These are phyloP conservation scores for Helicoverpa armigera DNA, from an alignment of 1,140 invertebrate species.

Conservation along the genomic window DNA sequence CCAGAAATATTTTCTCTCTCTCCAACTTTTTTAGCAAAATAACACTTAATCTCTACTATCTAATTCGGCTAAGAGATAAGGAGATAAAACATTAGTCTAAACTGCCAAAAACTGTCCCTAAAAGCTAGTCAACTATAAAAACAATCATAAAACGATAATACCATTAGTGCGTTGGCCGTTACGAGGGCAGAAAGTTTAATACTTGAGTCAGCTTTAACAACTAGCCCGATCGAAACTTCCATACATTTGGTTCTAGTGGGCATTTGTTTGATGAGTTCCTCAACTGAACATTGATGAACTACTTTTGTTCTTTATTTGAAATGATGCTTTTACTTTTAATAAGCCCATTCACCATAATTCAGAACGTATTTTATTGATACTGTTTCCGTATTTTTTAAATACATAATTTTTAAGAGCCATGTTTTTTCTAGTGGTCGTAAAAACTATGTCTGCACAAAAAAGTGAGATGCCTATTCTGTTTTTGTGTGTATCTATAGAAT, in stretches of 20 bases:
- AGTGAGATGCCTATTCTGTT: not conserved
- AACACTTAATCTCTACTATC: not conserved
- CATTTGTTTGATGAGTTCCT: conserved; percentile 49
- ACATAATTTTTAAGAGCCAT: too few relatives aligned
- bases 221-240: conserved; percentile 39
- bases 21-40: not conserved
- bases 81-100: conserved; percentile 23
- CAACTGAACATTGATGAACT: conserved; percentile 48
- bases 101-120: conserved; percentile 6
- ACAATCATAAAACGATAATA: conserved; percentile 30
- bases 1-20: not conserved
- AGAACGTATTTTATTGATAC: too few relatives aligned
- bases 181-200: conserved; percentile 37
- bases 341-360: too few relatives aligned
- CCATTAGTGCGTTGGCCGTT: conserved; percentile 14
- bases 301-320: conserved; percentile 39
- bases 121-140: conserved; percentile 25
- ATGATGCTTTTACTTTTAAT: not conserved
- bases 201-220: conserved; percentile 40
- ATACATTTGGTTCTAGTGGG: conserved; percentile 36
- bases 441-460: too few relatives aligned
- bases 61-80: not conserved
- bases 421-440: too few relatives aligned
- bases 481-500: not conserved
- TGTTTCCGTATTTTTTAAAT: too few relatives aligned